Conservation (phyloP, 2,797 vertebrate genomes). For the Girardinus metallicus region DNA sequence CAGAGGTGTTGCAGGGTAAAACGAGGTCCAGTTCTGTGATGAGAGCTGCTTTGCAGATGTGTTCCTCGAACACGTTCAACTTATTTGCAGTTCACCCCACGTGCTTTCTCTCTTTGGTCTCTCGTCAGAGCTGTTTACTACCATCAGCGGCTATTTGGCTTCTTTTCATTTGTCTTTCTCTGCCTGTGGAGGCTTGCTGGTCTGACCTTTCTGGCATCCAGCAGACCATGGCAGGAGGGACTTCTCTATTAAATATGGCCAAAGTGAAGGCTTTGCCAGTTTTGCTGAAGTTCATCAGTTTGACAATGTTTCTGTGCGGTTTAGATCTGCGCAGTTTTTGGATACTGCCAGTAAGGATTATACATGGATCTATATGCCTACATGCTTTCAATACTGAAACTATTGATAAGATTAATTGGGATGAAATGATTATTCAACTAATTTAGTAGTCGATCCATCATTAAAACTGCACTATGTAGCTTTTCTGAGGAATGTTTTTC, state of each 20-base stretch:
- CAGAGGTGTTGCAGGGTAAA: constrained; percentile 5
- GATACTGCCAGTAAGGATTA: neutral
- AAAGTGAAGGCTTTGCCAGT: neutral
- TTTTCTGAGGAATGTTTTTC: too few species aligned
- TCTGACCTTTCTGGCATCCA: constrained; percentile 26
- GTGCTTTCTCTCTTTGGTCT: constrained; percentile 4
- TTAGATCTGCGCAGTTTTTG: neutral
- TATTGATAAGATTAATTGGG: too few species aligned
- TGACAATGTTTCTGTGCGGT: neutral
- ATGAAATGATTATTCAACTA: too few species aligned
- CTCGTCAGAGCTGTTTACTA: constrained; percentile 7
- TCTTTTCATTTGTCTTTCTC: constrained; percentile 6
- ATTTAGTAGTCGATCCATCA: too few species aligned
- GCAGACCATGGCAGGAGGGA: neutral
- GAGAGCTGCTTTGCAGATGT: neutral
- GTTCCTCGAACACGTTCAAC: constrained; percentile 13
- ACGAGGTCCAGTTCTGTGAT: neutral
- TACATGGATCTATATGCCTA: neutral
- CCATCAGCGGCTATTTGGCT: constrained; percentile 47
- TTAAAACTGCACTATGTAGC: too few species aligned
- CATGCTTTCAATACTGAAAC: neutral
- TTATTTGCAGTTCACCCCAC: constrained; percentile 17
- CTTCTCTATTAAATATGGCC: neutral
- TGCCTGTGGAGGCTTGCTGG: constrained; percentile 25
- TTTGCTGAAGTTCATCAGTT: neutral